Evolutionary conservation across 2,797 vertebrate species (phyloP).

Genomic region (Scomberomorus guttatus): DNA sequence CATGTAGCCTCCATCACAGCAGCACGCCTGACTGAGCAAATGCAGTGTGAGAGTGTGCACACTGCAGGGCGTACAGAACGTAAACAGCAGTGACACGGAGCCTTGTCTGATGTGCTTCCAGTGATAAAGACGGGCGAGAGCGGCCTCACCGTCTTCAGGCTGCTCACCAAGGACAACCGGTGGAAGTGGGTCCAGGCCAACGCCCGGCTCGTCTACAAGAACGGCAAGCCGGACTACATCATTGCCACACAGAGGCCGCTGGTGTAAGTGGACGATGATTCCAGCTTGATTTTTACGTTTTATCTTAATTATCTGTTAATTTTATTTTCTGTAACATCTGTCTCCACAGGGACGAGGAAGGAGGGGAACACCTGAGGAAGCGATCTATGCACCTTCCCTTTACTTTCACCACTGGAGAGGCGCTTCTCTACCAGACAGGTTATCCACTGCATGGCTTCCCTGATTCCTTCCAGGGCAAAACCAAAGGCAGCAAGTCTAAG

Average conservation of each 20-base stretch:
- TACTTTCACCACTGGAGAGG: slow-evolving; percentile 88
- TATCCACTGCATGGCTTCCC: slow-evolving; percentile 77
- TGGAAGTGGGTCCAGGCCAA: slow-evolving; percentile 90
- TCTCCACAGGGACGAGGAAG: slow-evolving; percentile 86
- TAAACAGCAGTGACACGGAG: slow-evolving; percentile 9
- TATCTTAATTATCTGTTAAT: accelerated
- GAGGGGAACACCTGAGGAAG: slow-evolving; percentile 87
- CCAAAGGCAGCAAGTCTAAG: slow-evolving; percentile 76
- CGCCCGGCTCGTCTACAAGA: slow-evolving; percentile 87
- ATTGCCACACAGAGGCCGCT: slow-evolving; percentile 85
- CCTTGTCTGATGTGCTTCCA: slow-evolving; percentile 66
- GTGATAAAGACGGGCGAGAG: slow-evolving; percentile 90
- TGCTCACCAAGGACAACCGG: slow-evolving; percentile 87
- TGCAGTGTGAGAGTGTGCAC: slow-evolving; percentile 31
- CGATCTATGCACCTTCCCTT: slow-evolving; percentile 88
- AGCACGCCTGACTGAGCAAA: slow-evolving; percentile 35
- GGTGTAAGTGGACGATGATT: slow-evolving; percentile 74
- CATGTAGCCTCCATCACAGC: slow-evolving; percentile 34
- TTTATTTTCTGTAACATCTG: neutral
- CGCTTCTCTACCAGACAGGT: slow-evolving; percentile 86
- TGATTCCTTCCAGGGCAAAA: slow-evolving; percentile 72
- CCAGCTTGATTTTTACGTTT: neutral
- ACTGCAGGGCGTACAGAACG: neutral
- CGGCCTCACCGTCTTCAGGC: slow-evolving; percentile 85
- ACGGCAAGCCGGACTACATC: slow-evolving; percentile 86